Conservation (phyloP, 2,113 vertebrate genomes). For the Arizona elegans region DNA sequence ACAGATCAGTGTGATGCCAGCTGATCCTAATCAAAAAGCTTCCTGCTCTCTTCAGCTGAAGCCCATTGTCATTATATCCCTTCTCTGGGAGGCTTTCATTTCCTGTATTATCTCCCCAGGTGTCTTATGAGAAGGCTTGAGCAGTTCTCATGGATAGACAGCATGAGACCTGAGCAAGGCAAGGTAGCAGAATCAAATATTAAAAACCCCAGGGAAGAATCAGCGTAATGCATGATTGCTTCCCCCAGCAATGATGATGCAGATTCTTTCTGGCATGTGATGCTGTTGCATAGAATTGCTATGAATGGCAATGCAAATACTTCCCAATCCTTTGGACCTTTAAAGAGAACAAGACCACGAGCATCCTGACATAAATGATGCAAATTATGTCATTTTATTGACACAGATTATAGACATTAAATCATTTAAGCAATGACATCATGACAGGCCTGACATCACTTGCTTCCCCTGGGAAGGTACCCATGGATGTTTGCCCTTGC, state of each 20-base stretch:
- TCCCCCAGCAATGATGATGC: slow-evolving; percentile 19
- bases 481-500: neutral
- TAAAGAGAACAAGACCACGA: neutral
- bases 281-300: neutral
- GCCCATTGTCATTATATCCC: slow-evolving; percentile 6
- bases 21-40: neutral
- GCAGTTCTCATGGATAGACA: neutral
- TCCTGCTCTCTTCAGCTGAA: neutral
- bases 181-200: slow-evolving; percentile 31
- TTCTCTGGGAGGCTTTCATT: neutral
- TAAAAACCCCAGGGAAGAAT: slow-evolving; percentile 21
- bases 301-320: fast-evolving
- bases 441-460: neutral
- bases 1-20: neutral
- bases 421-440: neutral
- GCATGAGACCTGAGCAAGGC: neutral
- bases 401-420: neutral
- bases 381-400: neutral
- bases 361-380: neutral
- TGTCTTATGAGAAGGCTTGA: slow-evolving; percentile 16
- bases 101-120: slow-evolving; percentile 4
- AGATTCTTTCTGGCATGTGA: neutral
- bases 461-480: neutral
- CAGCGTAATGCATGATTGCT: neutral
- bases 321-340: neutral